Conservation (phyloP, 2,888 invertebrate genomes). For the Belgica antarctica region DNA sequence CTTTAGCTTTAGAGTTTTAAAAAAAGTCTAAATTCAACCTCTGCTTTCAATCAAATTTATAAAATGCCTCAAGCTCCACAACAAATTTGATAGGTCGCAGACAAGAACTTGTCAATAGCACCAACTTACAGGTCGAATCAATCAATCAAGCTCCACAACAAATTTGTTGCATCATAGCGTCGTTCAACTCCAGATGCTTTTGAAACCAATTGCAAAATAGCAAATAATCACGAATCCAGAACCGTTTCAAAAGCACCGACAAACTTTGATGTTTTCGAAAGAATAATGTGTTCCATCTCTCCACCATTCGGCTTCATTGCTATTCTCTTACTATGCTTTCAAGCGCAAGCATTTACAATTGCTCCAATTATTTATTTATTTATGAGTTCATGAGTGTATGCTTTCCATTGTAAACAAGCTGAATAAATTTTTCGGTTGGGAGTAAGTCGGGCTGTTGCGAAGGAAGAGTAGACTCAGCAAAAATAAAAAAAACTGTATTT, state of each 20-base stretch:
- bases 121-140: no score
- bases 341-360: conserved; percentile 18
- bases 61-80: no score
- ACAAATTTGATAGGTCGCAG: no score
- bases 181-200: no score
- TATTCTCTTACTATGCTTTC: background rate
- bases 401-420: conserved; percentile 14
- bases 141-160: no score
- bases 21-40: no score
- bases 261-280: background rate
- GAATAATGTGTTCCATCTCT: background rate
- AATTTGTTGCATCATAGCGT: no score
- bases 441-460: background rate
- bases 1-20: no score
- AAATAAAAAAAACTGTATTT: background rate
- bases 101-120: no score
- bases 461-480: background rate
- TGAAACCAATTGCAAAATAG: no score
- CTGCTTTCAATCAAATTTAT: no score
- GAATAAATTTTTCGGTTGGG: background rate
- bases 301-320: no score
- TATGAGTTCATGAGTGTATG: conserved; percentile 10
- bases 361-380: conserved; percentile 25
- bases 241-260: background rate
- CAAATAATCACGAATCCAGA: background rate